Conservation (phyloP, 2,888 invertebrate genomes). For the Aethes cnicana region DNA sequence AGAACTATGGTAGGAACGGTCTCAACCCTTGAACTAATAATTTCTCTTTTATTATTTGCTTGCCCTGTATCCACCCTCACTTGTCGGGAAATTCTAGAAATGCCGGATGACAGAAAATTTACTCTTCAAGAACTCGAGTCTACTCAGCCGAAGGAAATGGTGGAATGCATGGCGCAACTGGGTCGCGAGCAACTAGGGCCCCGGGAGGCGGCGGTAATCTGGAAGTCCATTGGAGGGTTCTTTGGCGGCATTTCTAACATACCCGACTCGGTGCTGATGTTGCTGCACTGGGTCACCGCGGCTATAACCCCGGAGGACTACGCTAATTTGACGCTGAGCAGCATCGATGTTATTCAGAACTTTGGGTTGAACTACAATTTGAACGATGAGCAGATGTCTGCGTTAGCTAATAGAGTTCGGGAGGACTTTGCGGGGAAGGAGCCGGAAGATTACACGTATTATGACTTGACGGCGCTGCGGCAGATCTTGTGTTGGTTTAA, state of each 20-base stretch:
- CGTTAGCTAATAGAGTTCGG: slow-evolving; percentile 76
- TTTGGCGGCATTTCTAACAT: slow-evolving; percentile 61
- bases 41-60: too few species aligned
- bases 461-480: slow-evolving; percentile 76
- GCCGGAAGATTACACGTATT: slow-evolving; percentile 80
- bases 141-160: slow-evolving; percentile 54
- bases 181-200: slow-evolving; percentile 51
- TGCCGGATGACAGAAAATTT: slow-evolving; percentile 45
- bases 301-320: slow-evolving; percentile 76
- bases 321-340: slow-evolving; percentile 73
- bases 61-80: slow-evolving; percentile 41
- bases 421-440: slow-evolving; percentile 78
- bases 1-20: too few species aligned
- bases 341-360: slow-evolving; percentile 78
- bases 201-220: slow-evolving; percentile 59
- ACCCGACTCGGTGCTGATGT: slow-evolving; percentile 64
- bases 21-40: too few species aligned
- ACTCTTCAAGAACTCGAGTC: slow-evolving; percentile 48
- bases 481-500: slow-evolving; percentile 83
- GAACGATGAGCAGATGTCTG: slow-evolving; percentile 60
- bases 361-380: slow-evolving; percentile 78
- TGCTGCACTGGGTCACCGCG: slow-evolving; percentile 71
- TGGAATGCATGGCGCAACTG: slow-evolving; percentile 61
- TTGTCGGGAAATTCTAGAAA: slow-evolving; percentile 55
- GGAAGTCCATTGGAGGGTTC: slow-evolving; percentile 56